phyloP scores from a whole-genome alignment of 2,888 invertebrate species.

The Apamea crenata region DNA sequence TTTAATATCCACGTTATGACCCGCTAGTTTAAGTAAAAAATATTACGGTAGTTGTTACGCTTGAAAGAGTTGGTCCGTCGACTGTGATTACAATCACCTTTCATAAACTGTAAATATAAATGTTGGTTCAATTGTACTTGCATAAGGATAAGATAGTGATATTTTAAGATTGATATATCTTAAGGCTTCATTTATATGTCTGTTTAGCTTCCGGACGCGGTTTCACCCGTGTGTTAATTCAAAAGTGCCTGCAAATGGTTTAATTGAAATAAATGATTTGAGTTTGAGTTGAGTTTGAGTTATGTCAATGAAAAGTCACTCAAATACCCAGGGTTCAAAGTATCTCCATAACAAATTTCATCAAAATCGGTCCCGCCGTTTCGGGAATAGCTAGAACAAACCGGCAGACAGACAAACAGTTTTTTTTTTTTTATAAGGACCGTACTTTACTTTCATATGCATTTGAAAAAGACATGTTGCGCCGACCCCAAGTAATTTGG shows the following conservation, averaged over 20 bases:
- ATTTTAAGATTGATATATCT: constrained; percentile 24
- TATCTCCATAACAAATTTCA: no score
- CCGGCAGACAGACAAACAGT: no score
- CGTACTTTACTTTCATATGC: background rate
- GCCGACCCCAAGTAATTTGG: no score
- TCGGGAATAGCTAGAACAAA: background rate
- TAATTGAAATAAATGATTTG: no score
- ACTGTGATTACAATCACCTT: constrained; percentile 74
- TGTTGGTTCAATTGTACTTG: constrained; percentile 50
- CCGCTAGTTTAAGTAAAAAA: constrained; percentile 71
- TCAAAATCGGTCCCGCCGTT: background rate
- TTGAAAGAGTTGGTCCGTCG: constrained; percentile 72
- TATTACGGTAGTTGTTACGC: constrained; percentile 74
- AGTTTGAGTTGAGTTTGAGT: no score
- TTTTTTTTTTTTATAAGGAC: background rate
- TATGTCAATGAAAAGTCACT: no score
- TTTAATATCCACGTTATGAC: constrained; percentile 65
- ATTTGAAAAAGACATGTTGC: background rate
- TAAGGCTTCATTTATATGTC: constrained; percentile 12
- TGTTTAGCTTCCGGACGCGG: background rate
- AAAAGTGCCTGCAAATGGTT: no score
- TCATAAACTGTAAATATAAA: constrained; percentile 67
- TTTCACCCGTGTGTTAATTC: background rate
- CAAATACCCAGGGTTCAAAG: no score
- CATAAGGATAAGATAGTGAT: constrained; percentile 34